Base-by-base conservation (phyloP, 2,113 vertebrate species). In the Spheniscus mendiculus region DNA sequence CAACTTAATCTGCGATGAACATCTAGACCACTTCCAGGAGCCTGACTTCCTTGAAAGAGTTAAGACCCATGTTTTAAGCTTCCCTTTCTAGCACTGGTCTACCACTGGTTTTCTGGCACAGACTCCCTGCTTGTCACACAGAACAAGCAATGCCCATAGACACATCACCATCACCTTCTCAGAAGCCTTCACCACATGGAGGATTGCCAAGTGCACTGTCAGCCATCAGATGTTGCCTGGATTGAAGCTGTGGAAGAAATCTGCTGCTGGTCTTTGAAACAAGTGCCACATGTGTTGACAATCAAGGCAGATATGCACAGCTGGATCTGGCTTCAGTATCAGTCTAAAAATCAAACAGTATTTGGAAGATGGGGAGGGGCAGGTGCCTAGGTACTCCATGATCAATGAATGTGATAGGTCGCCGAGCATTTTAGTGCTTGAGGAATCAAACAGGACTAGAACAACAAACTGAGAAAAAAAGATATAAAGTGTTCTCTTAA, bases 331-430 rank as follows among this genome's bases (percentile, higher is more conserved):
- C 74, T 72, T 55, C 70, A 55, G 29, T 16, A 45, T 32, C 32
- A 40, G 10, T 25, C 47, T 67, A 26, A 61, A 77, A 66, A 72
- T 30, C 25, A 65, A 72, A 8, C 19, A 44, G 15, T 18, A 29
- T 42, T 25, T 50, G 47, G 27, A 61, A 36, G 23, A 20, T 34
- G 27, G 7, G 27, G 55, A 89, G 62, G 15, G 22, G 13, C 23
- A 45, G 0, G 0, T 47, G 34, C n/a, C 20, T 10, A 40, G 17
- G 23, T 58, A 34, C 25, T 45, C 34, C 2, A 1, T 42, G 15
- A 66, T 22, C 47, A 49, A 42, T 16, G 20, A 22, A 42, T 29
- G 36, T 58, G 27, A n/a, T 19, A 44, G 40, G 27, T 50, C 61
- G 13, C 47, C 42, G 16, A 22, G 62, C 16, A 23, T 50, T 76